Percentiles rank a stretch among this genome's conserved stretches.
phyloP scores from a whole-genome alignment of 2,797 vertebrate genomes.

The Carduelis carduelis region DNA sequence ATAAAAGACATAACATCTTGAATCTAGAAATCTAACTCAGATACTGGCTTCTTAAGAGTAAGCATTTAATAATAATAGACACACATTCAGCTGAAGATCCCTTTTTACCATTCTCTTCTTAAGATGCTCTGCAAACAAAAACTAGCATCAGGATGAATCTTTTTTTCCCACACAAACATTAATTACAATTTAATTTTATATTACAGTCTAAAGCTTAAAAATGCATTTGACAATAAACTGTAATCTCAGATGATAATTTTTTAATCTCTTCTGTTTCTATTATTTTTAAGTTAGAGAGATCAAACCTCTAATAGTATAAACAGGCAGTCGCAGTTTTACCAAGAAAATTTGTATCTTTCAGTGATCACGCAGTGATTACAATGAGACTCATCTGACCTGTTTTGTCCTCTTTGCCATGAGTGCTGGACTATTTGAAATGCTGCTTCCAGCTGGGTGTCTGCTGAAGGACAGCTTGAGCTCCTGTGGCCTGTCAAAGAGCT shows the following conservation, averaged over 20 bases:
- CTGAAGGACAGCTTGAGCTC: slow-evolving; percentile 83
- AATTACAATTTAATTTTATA: neutral
- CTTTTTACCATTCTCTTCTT: neutral
- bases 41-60: neutral
- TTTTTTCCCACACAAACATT: neutral
- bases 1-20: neutral
- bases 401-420: slow-evolving; percentile 96
- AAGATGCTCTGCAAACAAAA: neutral
- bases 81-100: neutral
- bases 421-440: slow-evolving; percentile 89
- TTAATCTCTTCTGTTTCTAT: neutral
- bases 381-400: slow-evolving; percentile 80
- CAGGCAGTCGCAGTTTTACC: neutral
- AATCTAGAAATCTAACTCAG: neutral
- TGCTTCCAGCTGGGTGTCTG: slow-evolving; percentile 81
- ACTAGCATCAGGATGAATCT: neutral
- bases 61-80: neutral
- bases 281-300: neutral
- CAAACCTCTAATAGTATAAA: neutral
- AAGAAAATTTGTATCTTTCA: neutral
- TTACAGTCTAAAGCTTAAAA: neutral
- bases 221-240: neutral
- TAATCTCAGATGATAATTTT: neutral
- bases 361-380: neutral
- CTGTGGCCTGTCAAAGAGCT: slow-evolving; percentile 89